Percentiles rank a stretch among this genome's conserved stretches.
These are phyloP conservation scores for Eupleurogrammus muticus DNA, from an alignment of 2,797 vertebrate genomes.

Conservation along the genomic window DNA sequence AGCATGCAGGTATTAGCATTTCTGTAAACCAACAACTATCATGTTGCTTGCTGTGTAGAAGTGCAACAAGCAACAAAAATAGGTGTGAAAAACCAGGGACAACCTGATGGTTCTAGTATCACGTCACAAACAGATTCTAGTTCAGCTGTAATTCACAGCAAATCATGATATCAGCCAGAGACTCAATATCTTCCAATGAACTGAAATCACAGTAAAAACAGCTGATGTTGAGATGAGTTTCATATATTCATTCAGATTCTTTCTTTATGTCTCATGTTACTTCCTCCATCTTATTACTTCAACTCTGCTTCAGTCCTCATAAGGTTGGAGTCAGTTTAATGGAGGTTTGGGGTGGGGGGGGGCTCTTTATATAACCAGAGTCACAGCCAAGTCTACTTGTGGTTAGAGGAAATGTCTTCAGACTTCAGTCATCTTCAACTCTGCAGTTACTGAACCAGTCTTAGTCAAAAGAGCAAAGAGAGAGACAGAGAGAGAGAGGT, in stretches of 20 bases:
- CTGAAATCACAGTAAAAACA: not conserved
- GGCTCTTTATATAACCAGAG: constrained; percentile 78
- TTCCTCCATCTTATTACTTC: constrained; percentile 27
- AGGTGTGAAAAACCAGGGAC: too few relatives aligned
- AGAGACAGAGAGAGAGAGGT: too few relatives aligned
- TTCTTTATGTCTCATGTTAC: not conserved
- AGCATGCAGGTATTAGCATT: too few relatives aligned
- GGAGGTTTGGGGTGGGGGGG: constrained; percentile 28
- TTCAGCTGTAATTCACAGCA: too few relatives aligned
- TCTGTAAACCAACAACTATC: too few relatives aligned
- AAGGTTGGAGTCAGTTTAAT: constrained; percentile 53
- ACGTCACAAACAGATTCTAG: too few relatives aligned
- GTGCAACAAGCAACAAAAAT: too few relatives aligned
- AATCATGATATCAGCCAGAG: too few relatives aligned
- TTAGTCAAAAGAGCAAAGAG: too few relatives aligned
- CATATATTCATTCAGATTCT: constrained; percentile 22
- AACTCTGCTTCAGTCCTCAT: constrained; percentile 34
- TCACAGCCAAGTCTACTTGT: constrained; percentile 76
- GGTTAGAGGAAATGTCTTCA: constrained; percentile 81
- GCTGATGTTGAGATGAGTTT: not conserved
- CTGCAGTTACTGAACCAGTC: constrained; percentile 40
- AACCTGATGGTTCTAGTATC: too few relatives aligned
- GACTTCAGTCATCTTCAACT: constrained; percentile 77
- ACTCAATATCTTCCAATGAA: too few relatives aligned
- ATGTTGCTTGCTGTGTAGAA: too few relatives aligned